These are phyloP conservation scores for Nipponia nippon DNA, from an alignment of 2,113 vertebrate genomes.

Conservation along the genomic window DNA sequence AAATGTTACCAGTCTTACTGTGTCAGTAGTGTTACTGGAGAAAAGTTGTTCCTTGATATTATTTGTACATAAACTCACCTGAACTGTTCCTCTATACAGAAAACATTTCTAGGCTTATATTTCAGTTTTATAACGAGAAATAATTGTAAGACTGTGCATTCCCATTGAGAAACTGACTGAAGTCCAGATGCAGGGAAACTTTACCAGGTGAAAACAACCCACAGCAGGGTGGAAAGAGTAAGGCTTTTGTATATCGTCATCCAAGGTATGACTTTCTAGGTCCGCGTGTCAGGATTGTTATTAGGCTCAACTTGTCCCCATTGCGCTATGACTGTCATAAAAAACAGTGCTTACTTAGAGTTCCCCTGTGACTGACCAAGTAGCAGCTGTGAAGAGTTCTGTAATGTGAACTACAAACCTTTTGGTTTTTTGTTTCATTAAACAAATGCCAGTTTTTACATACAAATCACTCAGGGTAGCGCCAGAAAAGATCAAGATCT, in stretches of 20 bases:
- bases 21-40: not conserved
- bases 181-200: not conserved
- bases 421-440: not conserved
- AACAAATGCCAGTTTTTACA: not conserved
- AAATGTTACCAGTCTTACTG: not conserved
- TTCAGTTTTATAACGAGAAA: not conserved
- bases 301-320: not conserved
- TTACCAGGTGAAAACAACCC: not conserved
- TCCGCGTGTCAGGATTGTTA: not conserved
- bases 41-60: not conserved
- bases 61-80: not conserved
- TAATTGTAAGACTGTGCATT: not conserved
- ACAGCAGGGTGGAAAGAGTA: not conserved
- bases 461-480: not conserved
- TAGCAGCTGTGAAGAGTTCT: not conserved
- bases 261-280: not conserved
- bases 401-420: not conserved
- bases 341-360: rapidly evolving
- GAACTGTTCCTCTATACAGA: not conserved
- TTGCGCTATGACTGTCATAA: not conserved
- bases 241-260: not conserved
- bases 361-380: not conserved
- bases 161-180: not conserved
- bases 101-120: not conserved
- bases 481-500: not conserved